Evolutionary conservation across 1,140 invertebrate genomes (phyloP), one percentile per base, ranked within the genome.

Genomic region (Heliconius congener): DNA sequence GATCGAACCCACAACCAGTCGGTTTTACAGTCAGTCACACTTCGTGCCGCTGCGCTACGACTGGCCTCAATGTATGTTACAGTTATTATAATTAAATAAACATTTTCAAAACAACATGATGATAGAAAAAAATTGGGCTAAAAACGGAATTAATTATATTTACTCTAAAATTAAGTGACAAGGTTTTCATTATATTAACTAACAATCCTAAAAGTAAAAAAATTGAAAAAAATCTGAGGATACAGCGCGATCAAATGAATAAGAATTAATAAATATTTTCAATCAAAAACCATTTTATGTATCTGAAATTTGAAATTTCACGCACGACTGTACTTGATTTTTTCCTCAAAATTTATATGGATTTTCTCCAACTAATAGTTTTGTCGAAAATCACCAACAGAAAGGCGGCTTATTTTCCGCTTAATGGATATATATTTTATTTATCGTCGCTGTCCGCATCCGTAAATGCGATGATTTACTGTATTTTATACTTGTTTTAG

Each of bases 251-350:
- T 18, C 6, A 52, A 52, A 52, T 52, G 6, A 30, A 27, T 66
- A 66, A 66, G 30, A 30, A 11, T 4, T 66, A 11, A 60, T 23
- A 66, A 66, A 27, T 66, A 66, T 66, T 42, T 42, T 42, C 42
- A 66, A 66, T 27, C n/a, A 52, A 52, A 46, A 46, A 52, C 4
- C 4, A 16, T 18, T 52, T 52, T 27, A 66, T 66, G 6, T 66
- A 30, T 66, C 9, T 75, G 37, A 75, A 75, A 66, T 75, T 75
- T 66, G 57, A 75, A 42, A 75, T 75, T 75, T 66, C 18, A 75
- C 57, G 55, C 55, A 75, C 18, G 34, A 60, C 3, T 37, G 27
- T 18, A 18, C n/a, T 39, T 66, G 18, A 8, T n/a, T 75, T 66
- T 66, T 23, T 42, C 19, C 60, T 3, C 27, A 27, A 66, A 30